phyloP scores from a whole-genome alignment of 2,888 invertebrate species.

The Tuberolachnus salignus region DNA sequence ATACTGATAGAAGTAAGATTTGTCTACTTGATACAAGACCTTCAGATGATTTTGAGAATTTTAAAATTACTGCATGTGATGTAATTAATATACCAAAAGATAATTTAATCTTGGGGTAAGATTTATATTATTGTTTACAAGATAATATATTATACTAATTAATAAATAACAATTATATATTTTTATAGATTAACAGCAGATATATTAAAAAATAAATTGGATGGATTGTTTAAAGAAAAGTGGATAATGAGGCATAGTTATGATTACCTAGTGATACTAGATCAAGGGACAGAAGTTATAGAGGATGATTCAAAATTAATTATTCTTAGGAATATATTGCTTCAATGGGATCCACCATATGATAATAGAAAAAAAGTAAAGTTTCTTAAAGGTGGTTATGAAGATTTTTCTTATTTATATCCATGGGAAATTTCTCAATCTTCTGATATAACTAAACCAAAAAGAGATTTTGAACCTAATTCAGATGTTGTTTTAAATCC shows the following conservation, averaged over 20 bases:
- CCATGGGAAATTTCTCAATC: conserved; percentile 47
- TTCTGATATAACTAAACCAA: background rate
- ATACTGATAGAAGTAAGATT: conserved; percentile 30
- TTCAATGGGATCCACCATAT: conserved; percentile 39
- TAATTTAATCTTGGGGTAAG: conserved; percentile 32
- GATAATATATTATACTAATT: background rate
- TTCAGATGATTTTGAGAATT: conserved; percentile 28
- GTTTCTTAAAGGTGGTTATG: conserved; percentile 49
- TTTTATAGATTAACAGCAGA: conserved; percentile 40
- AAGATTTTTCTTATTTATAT: conserved; percentile 48
- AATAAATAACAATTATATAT: background rate
- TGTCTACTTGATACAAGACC: conserved; percentile 47
- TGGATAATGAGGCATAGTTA: conserved; percentile 34
- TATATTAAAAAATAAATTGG: conserved; percentile 22
- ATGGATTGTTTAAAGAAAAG: conserved; percentile 18
- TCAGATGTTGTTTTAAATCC: conserved; percentile 15
- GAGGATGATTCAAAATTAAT: conserved; percentile 40
- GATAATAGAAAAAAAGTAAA: conserved; percentile 49
- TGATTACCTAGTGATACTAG: conserved; percentile 43
- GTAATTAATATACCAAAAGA: conserved; percentile 54
- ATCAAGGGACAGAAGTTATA: conserved; percentile 52
- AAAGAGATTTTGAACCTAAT: conserved; percentile 11
- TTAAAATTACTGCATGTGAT: conserved; percentile 38
- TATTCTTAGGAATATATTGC: conserved; percentile 29
- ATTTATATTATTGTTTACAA: background rate